A percentile compares a stretch with the other conserved stretches of the same genome.
These are phyloP conservation scores for Argentina silus DNA, from an alignment of 2,797 vertebrate species.

Conservation along the genomic window DNA sequence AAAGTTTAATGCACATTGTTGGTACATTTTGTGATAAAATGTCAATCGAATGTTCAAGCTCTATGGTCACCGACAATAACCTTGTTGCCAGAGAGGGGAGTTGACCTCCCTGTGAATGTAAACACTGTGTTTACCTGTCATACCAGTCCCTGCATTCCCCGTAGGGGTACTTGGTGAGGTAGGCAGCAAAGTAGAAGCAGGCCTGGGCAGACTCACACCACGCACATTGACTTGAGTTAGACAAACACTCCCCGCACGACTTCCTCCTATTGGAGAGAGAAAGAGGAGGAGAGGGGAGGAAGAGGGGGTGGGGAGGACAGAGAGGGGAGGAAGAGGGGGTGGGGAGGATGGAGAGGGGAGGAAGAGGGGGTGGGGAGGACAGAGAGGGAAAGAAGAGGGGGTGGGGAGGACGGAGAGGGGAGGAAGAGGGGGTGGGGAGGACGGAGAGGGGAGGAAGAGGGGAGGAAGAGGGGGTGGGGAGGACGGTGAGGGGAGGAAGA, in stretches of 20 bases:
- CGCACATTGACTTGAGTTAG: conserved; percentile 94
- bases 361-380: too few relatives aligned
- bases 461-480: not conserved
- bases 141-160: conserved; percentile 95
- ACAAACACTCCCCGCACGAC: conserved; percentile 88
- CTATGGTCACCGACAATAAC: not conserved
- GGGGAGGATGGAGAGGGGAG: too few relatives aligned
- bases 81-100: conserved; percentile 2
- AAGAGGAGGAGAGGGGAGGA: too few relatives aligned
- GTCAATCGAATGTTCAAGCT: not conserved
- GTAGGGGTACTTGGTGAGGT: conserved; percentile 91
- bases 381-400: too few relatives aligned
- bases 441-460: not conserved
- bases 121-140: conserved; percentile 80
- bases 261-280: conserved; percentile 75
- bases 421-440: too few relatives aligned
- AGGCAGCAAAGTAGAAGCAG: conserved; percentile 93
- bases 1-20: not conserved
- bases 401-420: too few relatives aligned
- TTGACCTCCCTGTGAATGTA: not conserved
- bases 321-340: too few relatives aligned
- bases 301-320: too few relatives aligned
- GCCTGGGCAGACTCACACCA: conserved; percentile 93
- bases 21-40: not conserved
- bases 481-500: not conserved